These are phyloP conservation scores for Hycleus cichorii DNA, from an alignment of 1,140 invertebrate genomes.

Conservation along the genomic window DNA sequence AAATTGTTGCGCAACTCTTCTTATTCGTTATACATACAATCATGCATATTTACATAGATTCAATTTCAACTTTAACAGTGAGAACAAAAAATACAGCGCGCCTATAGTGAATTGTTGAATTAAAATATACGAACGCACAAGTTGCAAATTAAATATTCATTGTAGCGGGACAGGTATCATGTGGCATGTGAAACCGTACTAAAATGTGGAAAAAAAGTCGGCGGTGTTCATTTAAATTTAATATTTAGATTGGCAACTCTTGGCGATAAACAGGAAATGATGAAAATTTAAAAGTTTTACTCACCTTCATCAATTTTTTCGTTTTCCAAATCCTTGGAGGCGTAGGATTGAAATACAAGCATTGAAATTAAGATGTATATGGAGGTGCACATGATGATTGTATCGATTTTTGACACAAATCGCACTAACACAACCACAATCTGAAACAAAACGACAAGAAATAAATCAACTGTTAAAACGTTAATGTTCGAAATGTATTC, in stretches of 20 bases:
- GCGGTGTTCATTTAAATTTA: background rate
- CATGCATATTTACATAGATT: no score
- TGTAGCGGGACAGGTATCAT: no score
- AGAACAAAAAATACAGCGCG: no score
- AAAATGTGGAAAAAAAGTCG: no score
- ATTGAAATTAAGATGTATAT: background rate
- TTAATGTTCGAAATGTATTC: background rate
- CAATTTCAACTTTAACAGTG: no score
- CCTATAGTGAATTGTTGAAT: no score
- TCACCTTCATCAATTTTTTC: constrained; percentile 30
- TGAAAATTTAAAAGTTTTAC: background rate
- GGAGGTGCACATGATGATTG: background rate
- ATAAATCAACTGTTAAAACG: background rate
- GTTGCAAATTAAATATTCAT: no score
- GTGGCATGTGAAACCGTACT: no score
- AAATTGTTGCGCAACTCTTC: background rate
- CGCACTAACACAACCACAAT: constrained; percentile 10
- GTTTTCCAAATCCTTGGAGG: constrained; percentile 22
- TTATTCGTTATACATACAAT: no score
- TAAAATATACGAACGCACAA: no score
- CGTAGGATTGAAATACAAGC: background rate
- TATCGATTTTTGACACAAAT: background rate
- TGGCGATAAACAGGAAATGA: no score
- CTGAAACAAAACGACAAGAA: constrained; percentile 6
- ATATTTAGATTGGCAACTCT: no score